Evolutionary conservation across 1,140 invertebrate genomes (phyloP).

Genomic region (Atta colombica): DNA sequence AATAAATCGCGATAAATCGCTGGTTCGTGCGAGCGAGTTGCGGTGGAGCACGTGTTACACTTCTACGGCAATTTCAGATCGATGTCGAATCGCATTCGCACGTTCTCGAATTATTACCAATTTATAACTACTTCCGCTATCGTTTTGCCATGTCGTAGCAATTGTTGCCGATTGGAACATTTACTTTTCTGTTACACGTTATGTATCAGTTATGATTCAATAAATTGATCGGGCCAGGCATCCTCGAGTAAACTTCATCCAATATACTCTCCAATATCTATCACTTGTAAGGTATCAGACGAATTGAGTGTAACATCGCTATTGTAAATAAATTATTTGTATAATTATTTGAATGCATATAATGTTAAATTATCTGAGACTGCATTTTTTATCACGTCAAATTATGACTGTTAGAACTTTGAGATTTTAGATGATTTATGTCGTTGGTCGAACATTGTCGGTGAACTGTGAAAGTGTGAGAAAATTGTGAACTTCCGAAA

Average conservation of each 20-base stretch:
- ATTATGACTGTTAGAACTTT: constrained; percentile 18
- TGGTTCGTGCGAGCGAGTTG: constrained; percentile 64
- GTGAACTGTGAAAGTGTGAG: constrained; percentile 66
- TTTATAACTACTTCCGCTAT: constrained; percentile 32
- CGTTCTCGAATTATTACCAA: constrained; percentile 33
- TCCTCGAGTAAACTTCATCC: background rate
- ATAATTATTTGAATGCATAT: background rate
- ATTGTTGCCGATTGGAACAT: background rate
- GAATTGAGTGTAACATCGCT: background rate
- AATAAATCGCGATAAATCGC: constrained; percentile 75
- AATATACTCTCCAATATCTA: background rate
- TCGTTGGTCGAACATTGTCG: constrained; percentile 16
- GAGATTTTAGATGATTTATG: constrained; percentile 10
- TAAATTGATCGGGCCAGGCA: background rate
- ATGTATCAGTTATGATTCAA: background rate
- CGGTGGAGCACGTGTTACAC: constrained; percentile 64
- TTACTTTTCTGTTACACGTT: background rate
- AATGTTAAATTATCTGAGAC: background rate
- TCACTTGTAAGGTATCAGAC: background rate
- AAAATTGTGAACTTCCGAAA: constrained; percentile 61
- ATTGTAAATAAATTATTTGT: background rate
- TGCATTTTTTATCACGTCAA: background rate
- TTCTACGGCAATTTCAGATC: constrained; percentile 36
- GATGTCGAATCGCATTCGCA: constrained; percentile 34
- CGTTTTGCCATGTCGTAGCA: background rate